Evolutionary conservation across 2,888 invertebrate species (phyloP).

Genomic region (Plutella xylostella): DNA sequence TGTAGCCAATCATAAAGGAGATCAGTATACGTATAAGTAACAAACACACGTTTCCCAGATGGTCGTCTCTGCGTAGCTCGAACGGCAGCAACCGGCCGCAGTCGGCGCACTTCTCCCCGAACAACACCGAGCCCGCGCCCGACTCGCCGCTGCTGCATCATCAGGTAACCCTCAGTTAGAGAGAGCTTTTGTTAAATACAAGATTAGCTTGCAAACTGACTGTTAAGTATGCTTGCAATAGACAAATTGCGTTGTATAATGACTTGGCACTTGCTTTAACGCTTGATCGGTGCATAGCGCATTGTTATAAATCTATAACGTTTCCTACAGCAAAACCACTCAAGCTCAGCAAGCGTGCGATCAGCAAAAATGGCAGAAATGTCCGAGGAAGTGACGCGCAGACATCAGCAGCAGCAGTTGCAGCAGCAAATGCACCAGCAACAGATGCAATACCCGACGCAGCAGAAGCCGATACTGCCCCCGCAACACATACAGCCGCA

Average conservation of each 20-base stretch:
- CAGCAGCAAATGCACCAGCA: constrained; percentile 23
- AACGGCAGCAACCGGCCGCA: constrained; percentile 55
- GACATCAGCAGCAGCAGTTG: constrained; percentile 58
- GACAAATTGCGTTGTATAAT: no score
- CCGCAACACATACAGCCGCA: constrained; percentile 20
- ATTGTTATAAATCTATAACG: not conserved
- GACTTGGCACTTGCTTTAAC: no score
- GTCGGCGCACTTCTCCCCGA: constrained; percentile 45
- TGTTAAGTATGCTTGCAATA: no score
- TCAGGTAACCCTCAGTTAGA: constrained; percentile 36
- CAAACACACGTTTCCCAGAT: constrained; percentile 25
- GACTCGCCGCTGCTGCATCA: constrained; percentile 38
- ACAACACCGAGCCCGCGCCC: constrained; percentile 24
- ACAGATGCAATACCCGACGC: constrained; percentile 9
- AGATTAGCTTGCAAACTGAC: no score
- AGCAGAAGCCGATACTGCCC: constrained; percentile 14
- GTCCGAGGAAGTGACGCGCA: constrained; percentile 81
- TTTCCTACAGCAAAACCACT: constrained; percentile 25
- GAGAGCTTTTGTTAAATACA: no score
- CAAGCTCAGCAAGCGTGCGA: constrained; percentile 34
- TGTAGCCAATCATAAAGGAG: no score
- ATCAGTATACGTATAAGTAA: no score
- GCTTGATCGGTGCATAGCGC: no score
- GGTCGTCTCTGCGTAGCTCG: constrained; percentile 73
- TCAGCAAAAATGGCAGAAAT: constrained; percentile 82